A percentile compares a stretch with the other conserved stretches of the same genome.
Conservation (phyloP, 1,140 invertebrate genomes). For the Caenorhabditis remanei region DNA sequence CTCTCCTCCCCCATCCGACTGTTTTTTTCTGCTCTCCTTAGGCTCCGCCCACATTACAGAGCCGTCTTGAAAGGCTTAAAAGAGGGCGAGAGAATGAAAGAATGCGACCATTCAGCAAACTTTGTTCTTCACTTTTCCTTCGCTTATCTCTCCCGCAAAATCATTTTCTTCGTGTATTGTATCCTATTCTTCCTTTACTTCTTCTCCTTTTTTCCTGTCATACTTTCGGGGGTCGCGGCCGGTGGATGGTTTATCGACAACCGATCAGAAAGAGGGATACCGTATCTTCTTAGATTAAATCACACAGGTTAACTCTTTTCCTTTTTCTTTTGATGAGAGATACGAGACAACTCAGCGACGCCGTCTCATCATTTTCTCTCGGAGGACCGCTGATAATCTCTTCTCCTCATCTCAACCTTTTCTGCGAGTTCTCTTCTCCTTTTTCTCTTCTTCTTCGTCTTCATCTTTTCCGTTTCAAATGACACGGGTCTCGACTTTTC, state of each 20-base stretch:
- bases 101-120: slow-evolving; percentile 45
- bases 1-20: background rate
- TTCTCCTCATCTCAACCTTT: slow-evolving; percentile 53
- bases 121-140: slow-evolving; percentile 10
- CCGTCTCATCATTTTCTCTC: background rate
- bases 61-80: slow-evolving; percentile 34
- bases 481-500: slow-evolving; percentile 28
- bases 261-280: slow-evolving; percentile 18
- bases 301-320: background rate
- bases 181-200: slow-evolving; percentile 5
- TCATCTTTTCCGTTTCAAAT: background rate
- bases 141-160: background rate
- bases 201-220: slow-evolving; percentile 25
- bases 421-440: slow-evolving; percentile 19
- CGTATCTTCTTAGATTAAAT: slow-evolving; percentile 20
- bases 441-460: background rate
- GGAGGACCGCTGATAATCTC: slow-evolving; percentile 33
- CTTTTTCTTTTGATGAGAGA: background rate
- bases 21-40: background rate
- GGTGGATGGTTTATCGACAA: slow-evolving; percentile 12
- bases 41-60: slow-evolving; percentile 26
- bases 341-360: background rate
- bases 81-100: background rate
- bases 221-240: slow-evolving; percentile 22
- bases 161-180: background rate